A percentile compares a stretch with the other conserved stretches of the same genome.
These are phyloP conservation scores for Parauchenoglanis punctatus DNA, from an alignment of 2,797 vertebrate genomes.

Conservation along the genomic window DNA sequence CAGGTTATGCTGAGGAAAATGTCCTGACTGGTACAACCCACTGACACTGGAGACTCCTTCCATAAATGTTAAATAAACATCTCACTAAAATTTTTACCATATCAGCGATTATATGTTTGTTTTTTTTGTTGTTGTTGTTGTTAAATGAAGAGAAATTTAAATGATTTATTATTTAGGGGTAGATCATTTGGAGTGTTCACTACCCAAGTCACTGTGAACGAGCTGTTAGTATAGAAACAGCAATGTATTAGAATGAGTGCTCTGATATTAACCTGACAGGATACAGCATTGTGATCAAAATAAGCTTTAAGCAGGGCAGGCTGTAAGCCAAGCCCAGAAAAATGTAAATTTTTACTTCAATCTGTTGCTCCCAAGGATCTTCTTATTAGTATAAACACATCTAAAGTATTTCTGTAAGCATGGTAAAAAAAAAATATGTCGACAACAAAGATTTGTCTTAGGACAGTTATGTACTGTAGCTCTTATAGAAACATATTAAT, in stretches of 20 bases:
- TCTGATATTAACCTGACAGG: not conserved
- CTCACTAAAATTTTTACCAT: not conserved
- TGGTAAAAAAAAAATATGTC: not conserved
- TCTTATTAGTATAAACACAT: not conserved
- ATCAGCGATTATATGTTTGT: not conserved
- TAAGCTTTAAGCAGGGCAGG: too few relatives aligned
- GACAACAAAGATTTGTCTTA: not conserved
- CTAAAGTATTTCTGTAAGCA: not conserved
- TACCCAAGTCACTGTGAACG: not conserved
- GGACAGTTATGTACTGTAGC: not conserved
- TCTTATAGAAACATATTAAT: not conserved
- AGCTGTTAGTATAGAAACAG: not conserved
- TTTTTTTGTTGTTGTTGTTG: too few relatives aligned
- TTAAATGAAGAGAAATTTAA: too few relatives aligned
- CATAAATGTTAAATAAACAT: too few relatives aligned
- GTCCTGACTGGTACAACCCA: not conserved
- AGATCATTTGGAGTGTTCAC: not conserved
- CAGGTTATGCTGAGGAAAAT: too few relatives aligned
- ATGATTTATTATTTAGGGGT: not conserved
- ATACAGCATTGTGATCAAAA: not conserved
- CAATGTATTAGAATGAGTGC: not conserved
- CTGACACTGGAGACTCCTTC: too few relatives aligned
- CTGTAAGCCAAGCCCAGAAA: not conserved
- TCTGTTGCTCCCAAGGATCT: not conserved
- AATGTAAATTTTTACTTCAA: not conserved